Evolutionary conservation across 2,888 invertebrate species (phyloP).

Genomic region (Pollenia labialis): DNA sequence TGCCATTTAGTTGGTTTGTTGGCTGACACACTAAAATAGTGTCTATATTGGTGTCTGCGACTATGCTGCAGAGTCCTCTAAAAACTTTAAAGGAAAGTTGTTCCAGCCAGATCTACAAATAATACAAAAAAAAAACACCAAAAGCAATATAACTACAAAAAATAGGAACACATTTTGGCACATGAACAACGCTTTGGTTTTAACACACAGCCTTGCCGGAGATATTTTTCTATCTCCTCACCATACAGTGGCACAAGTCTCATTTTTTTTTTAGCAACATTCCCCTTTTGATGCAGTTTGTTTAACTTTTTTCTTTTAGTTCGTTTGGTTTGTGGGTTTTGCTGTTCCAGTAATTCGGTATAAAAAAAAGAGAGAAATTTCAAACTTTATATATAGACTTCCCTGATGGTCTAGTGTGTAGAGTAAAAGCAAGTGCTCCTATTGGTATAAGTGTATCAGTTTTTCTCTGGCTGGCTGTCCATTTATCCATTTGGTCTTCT

Average conservation of each 20-base stretch:
- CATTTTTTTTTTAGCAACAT: slow-evolving; percentile 33
- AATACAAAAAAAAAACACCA: slow-evolving; percentile 34
- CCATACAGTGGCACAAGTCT: slow-evolving; percentile 41
- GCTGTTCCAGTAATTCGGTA: slow-evolving; percentile 20
- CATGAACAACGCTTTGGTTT: slow-evolving; percentile 64
- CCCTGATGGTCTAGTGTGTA: slow-evolving; percentile 34
- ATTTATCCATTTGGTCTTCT: slow-evolving; percentile 53
- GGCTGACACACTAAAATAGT: slow-evolving; percentile 66
- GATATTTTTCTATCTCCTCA: slow-evolving; percentile 29
- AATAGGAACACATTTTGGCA: slow-evolving; percentile 64
- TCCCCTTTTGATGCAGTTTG: slow-evolving; percentile 57
- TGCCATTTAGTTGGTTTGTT: slow-evolving; percentile 54
- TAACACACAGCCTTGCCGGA: slow-evolving; percentile 20
- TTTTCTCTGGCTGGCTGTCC: slow-evolving; percentile 37
- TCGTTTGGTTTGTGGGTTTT: slow-evolving; percentile 16
- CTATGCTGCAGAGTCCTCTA: slow-evolving; percentile 52
- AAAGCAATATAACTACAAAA: slow-evolving; percentile 34
- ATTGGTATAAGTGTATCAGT: slow-evolving; percentile 50
- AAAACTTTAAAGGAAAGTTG: slow-evolving; percentile 65
- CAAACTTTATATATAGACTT: slow-evolving; percentile 41
- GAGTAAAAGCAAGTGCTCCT: slow-evolving; percentile 24
- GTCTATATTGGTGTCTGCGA: slow-evolving; percentile 16
- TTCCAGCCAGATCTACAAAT: slow-evolving; percentile 49
- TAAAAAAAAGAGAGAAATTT: slow-evolving; percentile 45
- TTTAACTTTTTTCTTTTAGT: slow-evolving; percentile 50